Evolutionary conservation across 2,888 invertebrate genomes (phyloP).

Genomic region (Lepas anatifera): DNA sequence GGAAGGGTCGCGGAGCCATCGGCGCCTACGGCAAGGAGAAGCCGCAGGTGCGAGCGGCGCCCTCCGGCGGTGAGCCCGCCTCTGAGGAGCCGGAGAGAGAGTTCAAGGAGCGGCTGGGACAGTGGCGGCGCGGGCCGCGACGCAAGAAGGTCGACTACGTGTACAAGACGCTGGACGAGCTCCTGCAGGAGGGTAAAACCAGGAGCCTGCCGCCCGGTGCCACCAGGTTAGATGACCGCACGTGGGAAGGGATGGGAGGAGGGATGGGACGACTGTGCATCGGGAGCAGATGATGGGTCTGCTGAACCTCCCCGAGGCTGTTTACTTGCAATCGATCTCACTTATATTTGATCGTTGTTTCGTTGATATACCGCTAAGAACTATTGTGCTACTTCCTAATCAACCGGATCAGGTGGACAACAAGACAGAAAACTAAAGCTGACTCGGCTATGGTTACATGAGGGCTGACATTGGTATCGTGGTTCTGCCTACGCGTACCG

Average conservation of each 20-base stretch:
- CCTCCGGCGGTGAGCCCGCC: constrained; percentile 25
- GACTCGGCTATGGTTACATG: too few relatives aligned
- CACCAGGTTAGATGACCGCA: neutral
- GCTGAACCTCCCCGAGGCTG: too few relatives aligned
- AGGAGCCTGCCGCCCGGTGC: constrained; percentile 19
- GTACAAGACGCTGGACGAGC: constrained; percentile 74
- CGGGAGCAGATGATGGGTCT: too few relatives aligned
- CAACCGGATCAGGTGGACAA: too few relatives aligned
- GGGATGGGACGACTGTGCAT: neutral
- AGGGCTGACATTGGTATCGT: too few relatives aligned
- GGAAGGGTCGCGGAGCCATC: constrained; percentile 90
- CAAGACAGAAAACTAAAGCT: too few relatives aligned
- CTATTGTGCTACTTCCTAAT: too few relatives aligned
- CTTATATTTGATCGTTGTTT: too few relatives aligned
- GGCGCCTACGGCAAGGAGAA: constrained; percentile 30
- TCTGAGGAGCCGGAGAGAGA: constrained; percentile 44
- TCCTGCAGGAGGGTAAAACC: constrained; percentile 64
- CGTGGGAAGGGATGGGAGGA: neutral
- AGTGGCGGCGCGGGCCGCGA: constrained; percentile 45
- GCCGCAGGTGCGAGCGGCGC: neutral
- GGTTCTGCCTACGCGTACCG: too few relatives aligned
- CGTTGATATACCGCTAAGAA: too few relatives aligned
- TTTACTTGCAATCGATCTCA: too few relatives aligned
- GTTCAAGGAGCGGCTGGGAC: constrained; percentile 48
- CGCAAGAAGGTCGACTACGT: constrained; percentile 60